phyloP scores from a whole-genome alignment of 1,140 invertebrate species.

The Mizuhopecten yessoensis region DNA sequence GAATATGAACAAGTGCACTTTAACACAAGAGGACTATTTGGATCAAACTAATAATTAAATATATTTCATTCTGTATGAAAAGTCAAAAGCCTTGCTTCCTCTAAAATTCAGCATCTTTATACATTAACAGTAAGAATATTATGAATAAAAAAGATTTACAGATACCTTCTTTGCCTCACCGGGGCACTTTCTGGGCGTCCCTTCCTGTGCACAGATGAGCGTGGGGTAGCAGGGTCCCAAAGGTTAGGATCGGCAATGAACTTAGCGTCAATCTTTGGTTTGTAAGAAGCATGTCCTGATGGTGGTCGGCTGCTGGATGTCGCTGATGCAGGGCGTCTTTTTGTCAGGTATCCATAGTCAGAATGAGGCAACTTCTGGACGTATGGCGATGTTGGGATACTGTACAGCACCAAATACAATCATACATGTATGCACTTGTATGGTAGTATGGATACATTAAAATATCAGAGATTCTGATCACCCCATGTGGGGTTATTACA shows the following conservation, averaged over 20 bases:
- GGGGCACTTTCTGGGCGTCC: slow-evolving; percentile 75
- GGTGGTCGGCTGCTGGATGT: slow-evolving; percentile 45
- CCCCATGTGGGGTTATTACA: no score
- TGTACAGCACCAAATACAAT: no score
- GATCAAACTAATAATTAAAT: no score
- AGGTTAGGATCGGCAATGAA: slow-evolving; percentile 79
- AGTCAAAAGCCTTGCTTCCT: background rate
- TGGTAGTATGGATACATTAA: no score
- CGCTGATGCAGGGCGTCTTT: slow-evolving; percentile 73
- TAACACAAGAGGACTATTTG: no score
- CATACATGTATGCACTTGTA: no score
- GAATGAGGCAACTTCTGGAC: slow-evolving; percentile 77
- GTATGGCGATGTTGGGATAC: slow-evolving; percentile 77
- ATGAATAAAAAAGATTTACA: background rate
- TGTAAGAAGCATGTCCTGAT: slow-evolving; percentile 57
- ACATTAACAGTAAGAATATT: background rate
- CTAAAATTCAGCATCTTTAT: background rate
- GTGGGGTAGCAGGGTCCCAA: slow-evolving; percentile 81
- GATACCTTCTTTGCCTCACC: slow-evolving; percentile 69
- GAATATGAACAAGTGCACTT: no score
- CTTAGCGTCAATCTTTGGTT: slow-evolving; percentile 82
- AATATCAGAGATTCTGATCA: no score
- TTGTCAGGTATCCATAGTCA: slow-evolving; percentile 64
- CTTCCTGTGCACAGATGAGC: slow-evolving; percentile 61
- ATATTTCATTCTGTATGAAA: no score